Evolutionary conservation across 1,140 invertebrate species (phyloP).

Genomic region (Teleopsis dalmanni): DNA sequence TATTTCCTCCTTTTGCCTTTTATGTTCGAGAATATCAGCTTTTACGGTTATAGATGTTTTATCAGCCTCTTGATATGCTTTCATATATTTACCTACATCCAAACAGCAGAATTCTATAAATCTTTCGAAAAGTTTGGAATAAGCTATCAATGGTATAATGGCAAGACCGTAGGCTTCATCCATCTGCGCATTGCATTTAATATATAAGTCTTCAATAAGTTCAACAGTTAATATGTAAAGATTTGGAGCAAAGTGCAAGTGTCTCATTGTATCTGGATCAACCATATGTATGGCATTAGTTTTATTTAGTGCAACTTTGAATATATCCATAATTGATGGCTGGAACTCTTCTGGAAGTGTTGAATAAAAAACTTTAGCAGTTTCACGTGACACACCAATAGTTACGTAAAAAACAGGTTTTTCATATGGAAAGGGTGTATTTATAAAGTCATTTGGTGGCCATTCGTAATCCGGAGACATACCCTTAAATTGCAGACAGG

Average conservation of each 20-base stretch:
- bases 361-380: conserved; percentile 25
- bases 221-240: conserved; percentile 33
- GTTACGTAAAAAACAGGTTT: conserved; percentile 31
- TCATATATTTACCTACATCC: conserved; percentile 20
- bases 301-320: conserved; percentile 28
- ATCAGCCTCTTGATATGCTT: conserved; percentile 15
- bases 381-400: conserved; percentile 24
- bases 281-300: conserved; percentile 24
- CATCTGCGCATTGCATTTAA: conserved; percentile 20
- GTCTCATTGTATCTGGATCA: conserved; percentile 24
- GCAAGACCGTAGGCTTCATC: conserved; percentile 22
- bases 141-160: conserved; percentile 23
- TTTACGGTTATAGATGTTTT: conserved; percentile 32
- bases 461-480: conserved; percentile 23
- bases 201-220: conserved; percentile 30
- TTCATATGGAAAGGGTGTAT: conserved; percentile 25
- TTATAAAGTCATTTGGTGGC: conserved; percentile 25
- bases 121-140: conserved; percentile 24
- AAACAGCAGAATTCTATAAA: conserved; percentile 33
- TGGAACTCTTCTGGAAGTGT: conserved; percentile 35
- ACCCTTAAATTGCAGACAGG: conserved; percentile 25
- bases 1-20: conserved; percentile 31
- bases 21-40: conserved; percentile 30
- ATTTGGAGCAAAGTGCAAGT: conserved; percentile 30
- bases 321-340: conserved; percentile 27